Evolutionary conservation across 2,113 vertebrate genomes (phyloP).

Genomic region (Zosterops pallidus): DNA sequence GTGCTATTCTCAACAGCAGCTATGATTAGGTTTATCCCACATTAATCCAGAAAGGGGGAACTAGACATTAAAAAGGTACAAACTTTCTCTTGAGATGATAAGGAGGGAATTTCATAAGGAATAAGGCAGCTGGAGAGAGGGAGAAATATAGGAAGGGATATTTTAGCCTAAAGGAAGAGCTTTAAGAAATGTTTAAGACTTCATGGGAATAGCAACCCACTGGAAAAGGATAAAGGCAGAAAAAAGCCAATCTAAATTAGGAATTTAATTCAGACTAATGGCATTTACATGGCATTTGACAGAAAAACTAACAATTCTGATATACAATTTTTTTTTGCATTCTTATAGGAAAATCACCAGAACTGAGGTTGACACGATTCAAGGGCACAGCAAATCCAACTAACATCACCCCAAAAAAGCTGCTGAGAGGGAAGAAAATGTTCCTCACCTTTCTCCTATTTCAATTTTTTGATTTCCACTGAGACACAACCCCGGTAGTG

Average conservation of each 20-base stretch:
- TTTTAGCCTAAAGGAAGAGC: background rate
- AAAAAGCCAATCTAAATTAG: background rate
- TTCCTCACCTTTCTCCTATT: background rate
- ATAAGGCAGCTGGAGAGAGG: background rate
- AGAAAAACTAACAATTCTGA: background rate
- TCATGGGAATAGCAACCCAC: background rate
- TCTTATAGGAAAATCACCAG: background rate
- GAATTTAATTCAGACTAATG: background rate
- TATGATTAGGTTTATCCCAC: background rate
- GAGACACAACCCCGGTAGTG: background rate
- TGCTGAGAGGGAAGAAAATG: background rate
- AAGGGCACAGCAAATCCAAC: background rate
- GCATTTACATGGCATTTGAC: background rate
- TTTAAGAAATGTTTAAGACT: background rate
- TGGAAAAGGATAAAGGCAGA: background rate
- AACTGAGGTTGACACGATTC: background rate
- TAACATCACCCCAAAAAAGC: background rate
- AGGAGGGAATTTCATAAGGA: background rate
- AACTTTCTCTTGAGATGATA: background rate
- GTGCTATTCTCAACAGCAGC: background rate
- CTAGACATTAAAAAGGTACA: background rate
- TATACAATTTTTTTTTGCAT: background rate
- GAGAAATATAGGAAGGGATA: background rate
- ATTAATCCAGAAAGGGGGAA: background rate
- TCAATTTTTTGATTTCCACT: background rate